Conservation (phyloP, 2,113 vertebrate species). For the Heliornis fulica region DNA sequence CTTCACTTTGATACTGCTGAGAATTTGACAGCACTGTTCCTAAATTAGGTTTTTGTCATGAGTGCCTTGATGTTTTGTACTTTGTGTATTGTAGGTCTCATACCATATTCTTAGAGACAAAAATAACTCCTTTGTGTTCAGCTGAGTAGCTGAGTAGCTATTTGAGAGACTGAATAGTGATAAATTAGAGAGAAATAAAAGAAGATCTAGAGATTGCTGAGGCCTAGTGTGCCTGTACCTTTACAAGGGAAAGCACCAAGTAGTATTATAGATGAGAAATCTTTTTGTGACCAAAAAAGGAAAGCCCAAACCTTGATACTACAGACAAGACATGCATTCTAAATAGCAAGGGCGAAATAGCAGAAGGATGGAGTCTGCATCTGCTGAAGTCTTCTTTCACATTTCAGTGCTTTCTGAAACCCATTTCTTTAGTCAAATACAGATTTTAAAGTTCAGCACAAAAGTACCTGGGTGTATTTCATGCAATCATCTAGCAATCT, state of each 20-base stretch:
- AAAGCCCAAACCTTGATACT: background rate
- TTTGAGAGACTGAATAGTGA: background rate
- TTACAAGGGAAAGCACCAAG: background rate
- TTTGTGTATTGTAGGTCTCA: background rate
- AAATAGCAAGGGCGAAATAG: background rate
- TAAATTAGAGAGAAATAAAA: background rate
- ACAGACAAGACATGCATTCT: background rate
- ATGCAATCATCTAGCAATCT: background rate
- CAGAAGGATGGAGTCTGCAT: background rate
- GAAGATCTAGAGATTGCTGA: background rate
- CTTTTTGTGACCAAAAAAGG: background rate
- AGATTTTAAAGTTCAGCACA: background rate
- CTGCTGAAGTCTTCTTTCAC: background rate
- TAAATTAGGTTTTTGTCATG: slow-evolving; percentile 1
- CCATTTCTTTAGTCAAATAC: background rate
- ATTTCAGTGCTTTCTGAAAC: background rate
- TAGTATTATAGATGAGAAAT: background rate
- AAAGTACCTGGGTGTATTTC: background rate
- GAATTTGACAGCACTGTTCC: background rate
- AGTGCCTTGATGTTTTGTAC: slow-evolving; percentile 2
- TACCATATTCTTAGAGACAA: background rate
- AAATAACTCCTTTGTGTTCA: slow-evolving; percentile 13
- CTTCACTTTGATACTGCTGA: background rate
- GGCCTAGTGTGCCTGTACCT: background rate
- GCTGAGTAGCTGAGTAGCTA: background rate